These are phyloP conservation scores for Datnioides undecimradiatus DNA, from an alignment of 2,113 vertebrate species.

Conservation along the genomic window DNA sequence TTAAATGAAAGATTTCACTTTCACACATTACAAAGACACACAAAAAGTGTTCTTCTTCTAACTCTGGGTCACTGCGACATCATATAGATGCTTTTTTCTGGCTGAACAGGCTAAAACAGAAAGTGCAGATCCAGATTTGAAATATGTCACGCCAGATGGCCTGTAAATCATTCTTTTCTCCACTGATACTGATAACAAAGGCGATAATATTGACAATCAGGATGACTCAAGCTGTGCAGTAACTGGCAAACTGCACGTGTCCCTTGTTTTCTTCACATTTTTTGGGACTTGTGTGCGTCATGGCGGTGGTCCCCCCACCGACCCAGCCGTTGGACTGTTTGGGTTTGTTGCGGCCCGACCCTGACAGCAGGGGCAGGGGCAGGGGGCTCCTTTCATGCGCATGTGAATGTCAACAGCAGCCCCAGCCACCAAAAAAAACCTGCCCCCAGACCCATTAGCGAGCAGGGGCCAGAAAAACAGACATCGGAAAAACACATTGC, in stretches of 20 bases:
- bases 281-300: conserved; percentile 38
- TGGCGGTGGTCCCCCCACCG: conserved; percentile 31
- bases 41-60: not conserved
- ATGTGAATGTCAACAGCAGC: conserved; percentile 62
- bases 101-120: not conserved
- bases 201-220: conserved; percentile 2
- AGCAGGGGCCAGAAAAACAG: conserved; percentile 56
- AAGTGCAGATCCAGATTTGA: conserved; percentile 5
- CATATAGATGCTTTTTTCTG: not conserved
- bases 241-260: conserved; percentile 56
- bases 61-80: not conserved
- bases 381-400: conserved; percentile 53
- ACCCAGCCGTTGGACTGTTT: conserved; percentile 56
- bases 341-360: conserved; percentile 36
- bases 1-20: not conserved
- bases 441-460: conserved; percentile 56
- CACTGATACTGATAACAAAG: conserved; percentile 5
- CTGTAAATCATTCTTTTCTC: conserved; percentile 14
- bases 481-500: conserved; percentile 65
- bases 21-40: not conserved
- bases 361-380: conserved; percentile 27
- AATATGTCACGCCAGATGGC: conserved; percentile 46
- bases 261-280: conserved; percentile 45
- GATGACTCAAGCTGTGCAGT: conserved; percentile 46
- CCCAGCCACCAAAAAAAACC: conserved; percentile 42